These are phyloP conservation scores for Streptopelia turtur DNA, from an alignment of 2,797 vertebrate genomes.

Conservation along the genomic window DNA sequence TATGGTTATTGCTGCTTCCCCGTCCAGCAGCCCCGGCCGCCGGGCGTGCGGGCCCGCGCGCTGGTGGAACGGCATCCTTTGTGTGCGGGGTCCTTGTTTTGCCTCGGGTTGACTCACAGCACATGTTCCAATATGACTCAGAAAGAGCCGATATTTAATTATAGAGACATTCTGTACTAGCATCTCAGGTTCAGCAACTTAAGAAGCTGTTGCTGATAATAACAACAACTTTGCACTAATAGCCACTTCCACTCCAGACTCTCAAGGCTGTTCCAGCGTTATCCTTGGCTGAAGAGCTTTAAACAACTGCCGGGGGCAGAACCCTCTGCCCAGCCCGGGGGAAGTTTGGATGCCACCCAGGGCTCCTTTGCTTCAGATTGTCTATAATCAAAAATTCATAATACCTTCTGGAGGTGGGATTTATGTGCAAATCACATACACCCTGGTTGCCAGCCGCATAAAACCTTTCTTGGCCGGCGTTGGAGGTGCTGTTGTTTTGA, in stretches of 20 bases:
- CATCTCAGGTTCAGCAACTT: not conserved
- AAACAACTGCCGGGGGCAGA: not conserved
- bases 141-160: not conserved
- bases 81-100: constrained; percentile 18
- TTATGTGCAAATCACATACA: not conserved
- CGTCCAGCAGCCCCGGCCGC: not conserved
- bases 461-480: not conserved
- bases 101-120: constrained; percentile 39
- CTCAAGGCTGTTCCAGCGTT: not conserved
- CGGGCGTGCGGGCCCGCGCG: not conserved
- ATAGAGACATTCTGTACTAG: constrained; percentile 13
- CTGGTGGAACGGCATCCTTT: no score
- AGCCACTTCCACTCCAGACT: not conserved
- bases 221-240: not conserved
- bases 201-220: not conserved
- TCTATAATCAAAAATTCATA: not conserved
- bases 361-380: not conserved
- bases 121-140: constrained; percentile 51
- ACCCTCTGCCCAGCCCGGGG: not conserved
- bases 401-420: not conserved
- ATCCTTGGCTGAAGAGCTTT: not conserved
- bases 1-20: not conserved
- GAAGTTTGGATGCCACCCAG: not conserved
- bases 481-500: not conserved
- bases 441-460: not conserved